phyloP scores from a whole-genome alignment of 2,113 vertebrate species.

The Macroglossus sobrinus region DNA sequence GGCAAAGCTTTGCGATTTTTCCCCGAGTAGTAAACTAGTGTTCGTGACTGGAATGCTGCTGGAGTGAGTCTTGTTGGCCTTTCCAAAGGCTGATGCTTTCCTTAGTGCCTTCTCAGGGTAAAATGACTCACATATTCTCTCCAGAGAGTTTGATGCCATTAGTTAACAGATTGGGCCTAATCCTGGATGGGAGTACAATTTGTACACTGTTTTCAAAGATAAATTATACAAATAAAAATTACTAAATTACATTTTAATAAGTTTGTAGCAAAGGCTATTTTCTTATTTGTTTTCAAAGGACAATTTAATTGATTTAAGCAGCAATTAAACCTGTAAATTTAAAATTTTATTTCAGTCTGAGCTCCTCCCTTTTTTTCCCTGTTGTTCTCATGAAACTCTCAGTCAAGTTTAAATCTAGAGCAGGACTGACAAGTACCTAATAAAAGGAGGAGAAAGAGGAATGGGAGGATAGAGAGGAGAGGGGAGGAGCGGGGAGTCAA shows the following conservation, averaged over 20 bases:
- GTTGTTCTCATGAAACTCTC: neutral
- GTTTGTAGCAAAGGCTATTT: neutral
- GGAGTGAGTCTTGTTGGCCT: neutral
- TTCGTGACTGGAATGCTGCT: neutral
- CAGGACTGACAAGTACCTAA: neutral
- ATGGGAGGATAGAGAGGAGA: fast-evolving
- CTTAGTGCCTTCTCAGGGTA: neutral
- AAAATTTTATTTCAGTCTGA: neutral
- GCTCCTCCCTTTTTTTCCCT: neutral
- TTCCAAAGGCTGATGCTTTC: neutral
- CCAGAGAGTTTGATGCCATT: neutral
- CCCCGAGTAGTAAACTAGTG: neutral
- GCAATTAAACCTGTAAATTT: neutral
- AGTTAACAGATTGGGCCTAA: neutral
- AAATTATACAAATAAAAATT: neutral
- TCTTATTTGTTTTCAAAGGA: neutral
- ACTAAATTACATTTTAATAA: neutral
- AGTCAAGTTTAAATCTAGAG: neutral
- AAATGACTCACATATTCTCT: neutral
- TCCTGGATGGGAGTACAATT: neutral
- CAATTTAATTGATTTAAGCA: neutral
- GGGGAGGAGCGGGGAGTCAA: too few species aligned
- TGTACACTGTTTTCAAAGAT: neutral
- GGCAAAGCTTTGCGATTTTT: neutral
- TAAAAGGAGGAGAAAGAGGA: neutral